Evolutionary conservation across 2,113 vertebrate species (phyloP).

Genomic region (Lanius ludovicianus): DNA sequence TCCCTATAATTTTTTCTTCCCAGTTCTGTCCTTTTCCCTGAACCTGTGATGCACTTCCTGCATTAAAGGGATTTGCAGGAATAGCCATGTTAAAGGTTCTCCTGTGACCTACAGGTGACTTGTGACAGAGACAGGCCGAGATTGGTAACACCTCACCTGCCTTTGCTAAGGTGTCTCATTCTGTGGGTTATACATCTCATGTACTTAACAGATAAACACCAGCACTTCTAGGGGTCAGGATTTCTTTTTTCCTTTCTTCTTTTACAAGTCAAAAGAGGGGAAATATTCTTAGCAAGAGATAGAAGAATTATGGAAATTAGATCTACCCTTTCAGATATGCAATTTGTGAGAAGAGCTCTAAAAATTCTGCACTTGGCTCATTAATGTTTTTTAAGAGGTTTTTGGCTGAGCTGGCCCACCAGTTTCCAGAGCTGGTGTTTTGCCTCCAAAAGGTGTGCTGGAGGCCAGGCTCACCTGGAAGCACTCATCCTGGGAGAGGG

Average conservation of each 20-base stretch:
- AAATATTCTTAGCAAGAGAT: neutral
- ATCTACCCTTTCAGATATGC: rapidly evolving
- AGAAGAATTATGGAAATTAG: neutral
- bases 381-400: neutral
- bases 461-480: neutral
- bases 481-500: neutral
- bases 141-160: neutral
- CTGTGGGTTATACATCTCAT: too few relatives aligned
- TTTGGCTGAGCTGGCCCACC: neutral
- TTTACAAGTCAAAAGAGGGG: neutral
- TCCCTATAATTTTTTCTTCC: neutral
- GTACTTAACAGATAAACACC: neutral
- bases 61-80: neutral
- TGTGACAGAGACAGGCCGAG: neutral
- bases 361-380: neutral
- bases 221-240: neutral
- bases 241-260: neutral
- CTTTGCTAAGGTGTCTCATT: neutral
- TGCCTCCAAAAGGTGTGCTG: neutral
- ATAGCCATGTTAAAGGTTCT: neutral
- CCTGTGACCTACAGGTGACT: neutral
- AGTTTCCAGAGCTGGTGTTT: neutral
- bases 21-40: neutral
- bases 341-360: neutral
- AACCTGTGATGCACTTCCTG: neutral